phyloP scores from a whole-genome alignment of 2,113 vertebrate genomes.

The Hippopotamus amphibius region DNA sequence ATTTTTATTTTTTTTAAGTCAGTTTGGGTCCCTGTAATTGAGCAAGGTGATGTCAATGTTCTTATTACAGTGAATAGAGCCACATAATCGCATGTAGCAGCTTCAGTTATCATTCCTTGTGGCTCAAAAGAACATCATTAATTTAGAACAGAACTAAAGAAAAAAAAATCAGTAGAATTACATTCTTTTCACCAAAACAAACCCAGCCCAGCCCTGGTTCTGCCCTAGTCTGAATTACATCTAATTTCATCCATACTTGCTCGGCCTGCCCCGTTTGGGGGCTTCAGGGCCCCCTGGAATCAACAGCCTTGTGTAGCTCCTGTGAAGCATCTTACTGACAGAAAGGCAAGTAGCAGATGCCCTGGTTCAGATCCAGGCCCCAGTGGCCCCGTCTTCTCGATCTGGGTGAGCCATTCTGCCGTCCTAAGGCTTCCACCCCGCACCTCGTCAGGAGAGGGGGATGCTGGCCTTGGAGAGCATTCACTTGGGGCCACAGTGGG shows the following conservation, averaged over 20 bases:
- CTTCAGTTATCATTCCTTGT: not conserved
- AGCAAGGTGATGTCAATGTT: not conserved
- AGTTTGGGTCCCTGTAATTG: accelerated
- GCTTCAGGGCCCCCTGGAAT: not conserved
- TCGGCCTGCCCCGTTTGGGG: not conserved
- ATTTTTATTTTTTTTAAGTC: not conserved
- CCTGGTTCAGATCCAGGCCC: not conserved
- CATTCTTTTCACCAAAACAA: not conserved
- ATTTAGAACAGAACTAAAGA: not conserved
- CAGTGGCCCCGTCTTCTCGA: not conserved
- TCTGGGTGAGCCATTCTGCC: not conserved
- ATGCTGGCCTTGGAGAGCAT: not conserved
- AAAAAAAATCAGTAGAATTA: not conserved
- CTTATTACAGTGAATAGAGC: accelerated
- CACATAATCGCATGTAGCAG: accelerated
- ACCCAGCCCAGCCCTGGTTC: not conserved
- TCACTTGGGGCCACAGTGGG: accelerated
- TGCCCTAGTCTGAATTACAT: no score
- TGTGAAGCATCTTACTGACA: not conserved
- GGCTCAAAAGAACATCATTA: accelerated
- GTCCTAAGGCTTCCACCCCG: not conserved
- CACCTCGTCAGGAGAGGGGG: not conserved
- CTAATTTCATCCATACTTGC: not conserved
- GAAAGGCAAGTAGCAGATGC: not conserved
- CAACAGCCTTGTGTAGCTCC: not conserved